Conservation (phyloP, 2,797 vertebrate genomes). For the Heliangelus exortis region DNA sequence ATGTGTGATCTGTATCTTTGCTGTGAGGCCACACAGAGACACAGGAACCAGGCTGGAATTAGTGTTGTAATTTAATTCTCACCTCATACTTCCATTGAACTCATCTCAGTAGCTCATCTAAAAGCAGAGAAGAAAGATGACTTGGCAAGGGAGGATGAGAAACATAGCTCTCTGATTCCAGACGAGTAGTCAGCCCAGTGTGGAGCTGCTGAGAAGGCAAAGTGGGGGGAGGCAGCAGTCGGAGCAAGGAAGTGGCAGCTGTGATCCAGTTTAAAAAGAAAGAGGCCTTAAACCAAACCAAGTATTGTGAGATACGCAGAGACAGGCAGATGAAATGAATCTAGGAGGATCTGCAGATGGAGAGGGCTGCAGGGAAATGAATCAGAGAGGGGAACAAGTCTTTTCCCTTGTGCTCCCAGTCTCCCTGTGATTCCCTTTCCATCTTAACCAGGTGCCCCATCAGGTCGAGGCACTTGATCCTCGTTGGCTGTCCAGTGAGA, state of each 20-base stretch:
- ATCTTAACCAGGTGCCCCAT: not conserved
- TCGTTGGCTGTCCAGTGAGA: not conserved
- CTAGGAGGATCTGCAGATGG: not conserved
- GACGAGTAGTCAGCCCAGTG: not conserved
- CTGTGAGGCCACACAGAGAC: not conserved
- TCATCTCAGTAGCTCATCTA: rapidly evolving
- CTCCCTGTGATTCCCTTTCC: not conserved
- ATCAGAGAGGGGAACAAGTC: not conserved
- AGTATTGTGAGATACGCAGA: not conserved
- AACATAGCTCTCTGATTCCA: not conserved
- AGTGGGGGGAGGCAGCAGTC: not conserved
- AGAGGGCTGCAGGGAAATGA: not conserved
- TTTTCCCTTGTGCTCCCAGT: not conserved
- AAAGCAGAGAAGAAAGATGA: not conserved
- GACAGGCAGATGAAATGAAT: not conserved
- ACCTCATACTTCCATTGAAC: not conserved
- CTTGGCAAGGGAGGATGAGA: not conserved
- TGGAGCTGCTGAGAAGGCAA: not conserved
- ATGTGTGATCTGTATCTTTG: not conserved
- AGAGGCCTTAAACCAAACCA: not conserved
- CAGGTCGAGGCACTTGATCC: not conserved
- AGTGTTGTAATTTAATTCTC: not conserved
- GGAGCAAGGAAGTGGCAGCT: not conserved
- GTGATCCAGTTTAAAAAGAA: not conserved
- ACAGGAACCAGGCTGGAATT: not conserved